Base-by-base conservation (phyloP, 2,113 vertebrate genomes). In the Calidris pygmaea region DNA sequence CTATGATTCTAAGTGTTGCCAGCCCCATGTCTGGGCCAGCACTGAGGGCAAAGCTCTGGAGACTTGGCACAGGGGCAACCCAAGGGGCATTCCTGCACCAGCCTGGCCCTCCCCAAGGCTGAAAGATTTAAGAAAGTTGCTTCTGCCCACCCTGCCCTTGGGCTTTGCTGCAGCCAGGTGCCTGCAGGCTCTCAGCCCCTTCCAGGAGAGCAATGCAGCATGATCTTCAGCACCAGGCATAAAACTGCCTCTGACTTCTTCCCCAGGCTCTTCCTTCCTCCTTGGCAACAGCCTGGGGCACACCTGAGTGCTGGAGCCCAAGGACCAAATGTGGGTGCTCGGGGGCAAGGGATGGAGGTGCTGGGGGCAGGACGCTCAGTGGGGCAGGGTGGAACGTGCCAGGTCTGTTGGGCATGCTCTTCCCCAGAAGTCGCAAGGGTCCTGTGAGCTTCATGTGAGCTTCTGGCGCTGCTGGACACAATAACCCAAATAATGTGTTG, bases 361-460 rank as follows among this genome's bases (percentile, higher is more conserved):
- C 34, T 1, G 6, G 47, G 55, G 29, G 19, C 56, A 32, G 48
- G 27, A 72, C 52, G 37, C n/a, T 47, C 8, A 1, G 21, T 75
- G 39, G 47, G n/a, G 37, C 37, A 52, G 41, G 14, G 32, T 26
- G 56, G 35, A 56, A 39, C 21, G 50, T 58, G 35, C 63, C 0
- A 1, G 12, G 10, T 58, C 37, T 71, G 1, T 58, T 52, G 59
- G 1, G 15, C 27, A 29, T 1, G 1, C 34, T 59, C 32, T 43
- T 43, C 37, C 32, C 52, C 43, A 60, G 65, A 59, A 71, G 58
- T 12, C 1, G 0, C 22, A 39, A 45, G 16, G 23, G 26, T 62
- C 26, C 30, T 0, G 1, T 41, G 79, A 71, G 48, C 60, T 70
- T 75, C 19, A 4, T 16, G 23, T 2, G 9, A 21, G 26, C 30